Base-by-base conservation (phyloP, 2,888 invertebrate species). In the Nudaria mundana region DNA sequence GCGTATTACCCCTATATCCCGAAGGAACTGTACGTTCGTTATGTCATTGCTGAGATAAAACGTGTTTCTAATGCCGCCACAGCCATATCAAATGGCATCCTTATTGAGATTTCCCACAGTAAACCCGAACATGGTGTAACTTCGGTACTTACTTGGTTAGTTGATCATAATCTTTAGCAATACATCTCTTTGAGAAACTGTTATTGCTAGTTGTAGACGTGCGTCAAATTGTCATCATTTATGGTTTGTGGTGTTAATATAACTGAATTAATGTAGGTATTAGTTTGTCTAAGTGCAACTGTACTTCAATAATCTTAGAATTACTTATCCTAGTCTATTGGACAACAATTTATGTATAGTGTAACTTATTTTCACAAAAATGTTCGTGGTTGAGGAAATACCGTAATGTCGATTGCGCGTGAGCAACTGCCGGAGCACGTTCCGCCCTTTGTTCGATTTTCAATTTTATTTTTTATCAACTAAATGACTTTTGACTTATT, bases 371-470 rank as follows among this genome's bases (percentile, higher is more conserved):
- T 40, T 44, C 25, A 15, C 14, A 8, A 40, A 13, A 11, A 22
- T 11, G 52, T 56, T 61, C 42, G 47, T 48, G 53, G 37, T 54
- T 41, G 34, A 47, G 49, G 56, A 51, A 54, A 56, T 47, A 60
- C 63, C 59, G 60, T 62, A 56, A 60, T 52, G 65, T 64, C 53
- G 51, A 50, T 42, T 56, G 67, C 73, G 67, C 73, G 67, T 66
- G 70, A 68, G 65, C 71, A 56, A 58, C 61, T 53, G 63, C 60
- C 65, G 48, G 30, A 63, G 71, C 82, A 81, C 81, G 82, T 76
- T 74, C 72, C 66, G 70, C 75, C 76, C 76, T 81, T 81, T 81
- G 72, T 77, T 67, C 59, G 52, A 57, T 45, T 55, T 62, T 63
- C 48, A 50, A 52, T 40, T 63, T 67, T 68, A 66, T 70, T 71